Evolutionary conservation across 1,140 invertebrate genomes (phyloP).

Genomic region (Conus betulinus): DNA sequence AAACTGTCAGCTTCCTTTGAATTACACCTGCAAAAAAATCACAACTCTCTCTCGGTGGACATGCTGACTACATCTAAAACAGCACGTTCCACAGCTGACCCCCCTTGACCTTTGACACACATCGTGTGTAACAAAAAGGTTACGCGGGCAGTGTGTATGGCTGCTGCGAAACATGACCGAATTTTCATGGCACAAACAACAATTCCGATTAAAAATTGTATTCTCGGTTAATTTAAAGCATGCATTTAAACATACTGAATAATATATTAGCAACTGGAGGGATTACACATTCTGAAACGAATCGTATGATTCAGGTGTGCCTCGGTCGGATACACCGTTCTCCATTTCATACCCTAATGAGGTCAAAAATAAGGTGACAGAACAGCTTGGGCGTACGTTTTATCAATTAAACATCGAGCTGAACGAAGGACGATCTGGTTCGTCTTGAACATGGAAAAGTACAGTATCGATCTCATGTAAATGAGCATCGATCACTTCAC

Average conservation of each 20-base stretch:
- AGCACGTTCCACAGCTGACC: neutral
- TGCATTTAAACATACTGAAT: neutral
- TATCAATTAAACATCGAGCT: neutral
- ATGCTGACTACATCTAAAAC: neutral
- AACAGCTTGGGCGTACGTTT: neutral
- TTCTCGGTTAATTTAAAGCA: neutral
- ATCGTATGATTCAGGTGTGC: neutral
- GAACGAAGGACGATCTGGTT: neutral
- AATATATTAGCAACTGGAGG: neutral
- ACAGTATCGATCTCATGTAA: neutral
- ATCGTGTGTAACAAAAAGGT: neutral
- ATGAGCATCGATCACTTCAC: neutral
- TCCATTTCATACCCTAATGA: neutral
- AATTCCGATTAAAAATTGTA: too few species aligned
- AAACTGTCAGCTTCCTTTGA: too few species aligned
- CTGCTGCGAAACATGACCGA: neutral
- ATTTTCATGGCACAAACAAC: neutral
- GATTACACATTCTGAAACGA: neutral
- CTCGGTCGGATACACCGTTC: neutral
- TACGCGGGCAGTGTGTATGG: neutral
- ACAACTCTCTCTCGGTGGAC: too few species aligned
- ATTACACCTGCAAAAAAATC: too few species aligned
- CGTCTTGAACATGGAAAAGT: neutral
- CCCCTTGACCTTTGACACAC: neutral
- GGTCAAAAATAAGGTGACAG: constrained; percentile 6